Base-by-base conservation (phyloP, 2,113 vertebrate species). In the chimpanzee (Pan troglodytes) region DNA sequence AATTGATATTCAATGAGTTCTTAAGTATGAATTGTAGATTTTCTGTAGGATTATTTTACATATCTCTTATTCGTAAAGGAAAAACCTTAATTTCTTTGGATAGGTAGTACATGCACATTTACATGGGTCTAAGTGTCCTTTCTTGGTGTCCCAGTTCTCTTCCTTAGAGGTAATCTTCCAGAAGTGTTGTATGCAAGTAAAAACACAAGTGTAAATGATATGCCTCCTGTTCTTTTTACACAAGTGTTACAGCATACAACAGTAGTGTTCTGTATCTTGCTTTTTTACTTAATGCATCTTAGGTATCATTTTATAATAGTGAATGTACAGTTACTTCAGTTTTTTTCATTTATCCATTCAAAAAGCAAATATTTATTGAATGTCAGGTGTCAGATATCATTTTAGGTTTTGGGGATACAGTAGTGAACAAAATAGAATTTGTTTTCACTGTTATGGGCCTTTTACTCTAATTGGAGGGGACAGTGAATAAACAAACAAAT, bases 1-100 rank as follows among this genome's bases (percentile, higher is more conserved):
- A 68, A 55, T 68, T 55, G 73, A n/a, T 64, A 59, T 2, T 86
- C 75, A 40, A 20, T 92, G 64, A 95, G 27, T 88, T 94, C 76
- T 64, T 89, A 68, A 61, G 30, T 93, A 20, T 83, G 27, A 89
- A 35, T 45, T 59, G 2, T 64, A 70, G 40, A 40, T 88, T 83
- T 93, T 85, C 17, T 95, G 32, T 10, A 76, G 20, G 7, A 43
- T 64, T 96, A 48, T 80, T 20, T 52, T 72, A 35, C 32, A 1
- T 93, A 84, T 88, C 88, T 96, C 90, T 88, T 80, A n/a, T 50
- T 93, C 52, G 9, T 97, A 35, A 93, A 91, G 83, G 40, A 72
- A 95, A 81, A 72, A 18, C 43, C 4, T 14, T 67, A 81, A 76
- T 81, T 70, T 93, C n/a, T 85, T 70, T 82, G 25, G 79, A 12